A percentile compares a stretch with the other conserved stretches of the same genome.
Evolutionary conservation across 2,797 vertebrate species (phyloP).

Genomic region (Acestrorhynchus altus): DNA sequence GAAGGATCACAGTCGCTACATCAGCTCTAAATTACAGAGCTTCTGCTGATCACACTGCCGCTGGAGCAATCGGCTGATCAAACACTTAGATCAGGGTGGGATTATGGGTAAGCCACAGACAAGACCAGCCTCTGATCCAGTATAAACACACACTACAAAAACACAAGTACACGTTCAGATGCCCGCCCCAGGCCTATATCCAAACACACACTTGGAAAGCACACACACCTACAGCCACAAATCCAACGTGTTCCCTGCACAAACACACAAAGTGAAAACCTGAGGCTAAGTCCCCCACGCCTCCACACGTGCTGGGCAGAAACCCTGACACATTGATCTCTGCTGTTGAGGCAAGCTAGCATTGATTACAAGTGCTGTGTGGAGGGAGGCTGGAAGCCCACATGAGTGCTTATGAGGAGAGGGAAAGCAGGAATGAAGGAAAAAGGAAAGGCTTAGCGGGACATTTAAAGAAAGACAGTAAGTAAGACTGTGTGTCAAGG

Average conservation of each 20-base stretch:
- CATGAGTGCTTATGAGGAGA: constrained; percentile 27
- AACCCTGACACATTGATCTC: constrained; percentile 65
- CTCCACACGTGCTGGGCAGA: constrained; percentile 64
- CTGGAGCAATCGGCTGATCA: constrained; percentile 81
- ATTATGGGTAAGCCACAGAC: constrained; percentile 83
- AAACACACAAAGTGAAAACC: background rate
- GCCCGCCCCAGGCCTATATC: constrained; percentile 5
- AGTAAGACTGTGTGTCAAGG: background rate
- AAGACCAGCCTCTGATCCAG: constrained; percentile 60
- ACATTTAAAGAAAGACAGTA: background rate
- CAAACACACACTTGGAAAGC: constrained; percentile 55
- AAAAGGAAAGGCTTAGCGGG: background rate
- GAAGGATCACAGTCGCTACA: constrained; percentile 80
- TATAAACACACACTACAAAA: constrained; percentile 28
- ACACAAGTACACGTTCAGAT: constrained; percentile 15
- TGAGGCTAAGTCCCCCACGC: constrained; percentile 68
- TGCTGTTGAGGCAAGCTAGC: constrained; percentile 71
- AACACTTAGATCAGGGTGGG: constrained; percentile 83
- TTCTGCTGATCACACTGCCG: constrained; percentile 80
- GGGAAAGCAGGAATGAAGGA: constrained; percentile 20
- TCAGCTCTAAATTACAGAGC: constrained; percentile 83
- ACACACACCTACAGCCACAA: constrained; percentile 41
- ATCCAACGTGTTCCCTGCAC: background rate
- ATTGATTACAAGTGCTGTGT: constrained; percentile 67
- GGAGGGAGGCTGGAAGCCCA: background rate